Evolutionary conservation across 2,797 vertebrate species (phyloP), one percentile per base, ranked within the genome.

Genomic region (Phoeniculus purpureus): DNA sequence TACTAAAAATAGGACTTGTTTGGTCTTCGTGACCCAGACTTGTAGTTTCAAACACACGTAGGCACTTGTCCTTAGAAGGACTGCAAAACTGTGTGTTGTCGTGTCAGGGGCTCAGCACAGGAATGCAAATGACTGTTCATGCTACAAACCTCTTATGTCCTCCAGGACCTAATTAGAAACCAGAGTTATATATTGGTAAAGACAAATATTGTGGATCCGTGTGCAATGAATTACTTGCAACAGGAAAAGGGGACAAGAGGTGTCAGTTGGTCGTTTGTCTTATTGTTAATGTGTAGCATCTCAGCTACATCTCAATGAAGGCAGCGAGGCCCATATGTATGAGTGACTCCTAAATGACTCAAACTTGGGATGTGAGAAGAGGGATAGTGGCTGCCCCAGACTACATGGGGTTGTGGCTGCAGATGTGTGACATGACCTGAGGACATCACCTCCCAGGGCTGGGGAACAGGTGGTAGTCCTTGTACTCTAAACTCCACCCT

Each of bases 371-470:
- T 15, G 22, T 25, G 45, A 59, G 62, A 54, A 79, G 45, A n/a
- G 29, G 21, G 45, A 8, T 15, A 8, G 40, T 10, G 19, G 19
- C 29, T 56, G 26, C 20, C 31, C 32, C 19, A 40, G 31, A 12
- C 20, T 58, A 21, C 19, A 31, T 3, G 9, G 52, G 4, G 15
- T 14, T 3, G 1, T 23, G 34, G 31, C 14, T 59, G 43, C 0
- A 0, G 29, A 50, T 0, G 5, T 7, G 8, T 76, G 64, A n/a
- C 0, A 4, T 70, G 76, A 43, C 15, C 20, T 15, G 23, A 67
- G 14, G 23, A 15, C 16, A 4, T 2, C 21, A 12, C 16, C 48
- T 45, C 22, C 48, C 0, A 4, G 32, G n/a, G n/a, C 43, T 56
- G 14, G 20, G 54, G 48, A 71, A 40, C 27, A 26, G 22, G 20